Conservation (phyloP, 2,113 vertebrate genomes). For the Labeo rohita region DNA sequence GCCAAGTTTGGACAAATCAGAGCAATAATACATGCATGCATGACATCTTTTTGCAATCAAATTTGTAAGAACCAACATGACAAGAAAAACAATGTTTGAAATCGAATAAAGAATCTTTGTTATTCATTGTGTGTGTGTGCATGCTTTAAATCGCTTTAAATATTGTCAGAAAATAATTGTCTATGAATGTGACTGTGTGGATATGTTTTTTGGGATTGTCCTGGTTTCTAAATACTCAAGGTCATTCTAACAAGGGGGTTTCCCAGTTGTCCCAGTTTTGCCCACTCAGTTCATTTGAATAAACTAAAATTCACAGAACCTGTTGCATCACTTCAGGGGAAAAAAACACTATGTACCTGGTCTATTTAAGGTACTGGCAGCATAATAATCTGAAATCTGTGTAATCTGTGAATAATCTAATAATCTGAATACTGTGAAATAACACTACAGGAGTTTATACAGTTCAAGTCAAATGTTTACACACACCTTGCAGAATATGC, state of each 20-base stretch:
- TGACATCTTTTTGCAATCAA: neutral
- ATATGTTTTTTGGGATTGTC: too few species aligned
- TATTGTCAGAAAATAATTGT: neutral
- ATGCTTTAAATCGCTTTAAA: neutral
- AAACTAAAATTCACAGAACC: neutral
- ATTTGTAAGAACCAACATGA: neutral
- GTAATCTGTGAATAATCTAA: too few species aligned
- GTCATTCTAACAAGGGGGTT: neutral
- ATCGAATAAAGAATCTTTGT: neutral
- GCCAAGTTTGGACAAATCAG: neutral
- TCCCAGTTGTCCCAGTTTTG: neutral
- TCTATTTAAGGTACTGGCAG: neutral
- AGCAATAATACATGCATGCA: neutral
- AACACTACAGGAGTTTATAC: too few species aligned
- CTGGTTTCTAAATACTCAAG: too few species aligned
- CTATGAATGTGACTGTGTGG: too few species aligned
- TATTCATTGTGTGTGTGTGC: neutral
- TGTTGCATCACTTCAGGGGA: neutral
- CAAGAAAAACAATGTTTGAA: neutral
- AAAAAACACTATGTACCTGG: neutral
- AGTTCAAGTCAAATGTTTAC: too few species aligned
- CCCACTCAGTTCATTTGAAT: neutral
- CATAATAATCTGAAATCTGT: neutral
- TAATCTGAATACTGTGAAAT: too few species aligned
- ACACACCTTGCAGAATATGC: too few species aligned